Base-by-base conservation (phyloP, 1,140 invertebrate genomes). In the Amyelois transitella region DNA sequence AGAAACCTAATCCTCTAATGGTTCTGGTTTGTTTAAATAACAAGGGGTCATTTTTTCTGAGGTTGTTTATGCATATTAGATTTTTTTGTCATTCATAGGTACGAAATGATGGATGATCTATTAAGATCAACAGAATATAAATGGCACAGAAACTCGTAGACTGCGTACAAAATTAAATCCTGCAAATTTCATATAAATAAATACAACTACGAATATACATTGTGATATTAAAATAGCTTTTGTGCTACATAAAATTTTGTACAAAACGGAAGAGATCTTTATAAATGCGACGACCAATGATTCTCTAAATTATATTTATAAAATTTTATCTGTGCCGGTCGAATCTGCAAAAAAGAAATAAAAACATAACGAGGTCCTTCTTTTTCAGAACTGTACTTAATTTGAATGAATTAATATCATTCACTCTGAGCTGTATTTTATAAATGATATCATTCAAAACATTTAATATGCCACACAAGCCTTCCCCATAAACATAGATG, bases 181-280 rank as follows among this genome's bases (percentile, higher is more conserved):
- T 17, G 51, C 32, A 52, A 18, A 12, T 49, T 49, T 48, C 22
- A 14, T 2, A 22, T 43, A 21, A 43, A 43, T 43, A 52, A 49
- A 24, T 43, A n/a, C n/a, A n/a, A n/a, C 32, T 38, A 38, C 32
- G n/a, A n/a, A 20, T 52, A 52, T 28, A 52, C 51, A 12, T 22
- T 19, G 17, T 21, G 19, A 52, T 52, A 24, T 52, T 43, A 43
- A 52, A 43, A 52, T 18, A 51, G 5, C 10, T 43, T 52, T 52
- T 52, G 50, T 52, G 50, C 50, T 43, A 52, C 50, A 52, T 32
- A 32, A 17, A 22, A 18, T 21, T 21, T 32, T 19, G 12, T 43
- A 52, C 12, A 49, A 5, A 49, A 24, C 5, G 47, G 7, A 54
- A 52, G 58, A 55, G 58, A 55, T 60, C 58, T 43, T 28, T 51